Conservation (phyloP, 2,797 vertebrate species). For the Urocyon cinereoargenteus region DNA sequence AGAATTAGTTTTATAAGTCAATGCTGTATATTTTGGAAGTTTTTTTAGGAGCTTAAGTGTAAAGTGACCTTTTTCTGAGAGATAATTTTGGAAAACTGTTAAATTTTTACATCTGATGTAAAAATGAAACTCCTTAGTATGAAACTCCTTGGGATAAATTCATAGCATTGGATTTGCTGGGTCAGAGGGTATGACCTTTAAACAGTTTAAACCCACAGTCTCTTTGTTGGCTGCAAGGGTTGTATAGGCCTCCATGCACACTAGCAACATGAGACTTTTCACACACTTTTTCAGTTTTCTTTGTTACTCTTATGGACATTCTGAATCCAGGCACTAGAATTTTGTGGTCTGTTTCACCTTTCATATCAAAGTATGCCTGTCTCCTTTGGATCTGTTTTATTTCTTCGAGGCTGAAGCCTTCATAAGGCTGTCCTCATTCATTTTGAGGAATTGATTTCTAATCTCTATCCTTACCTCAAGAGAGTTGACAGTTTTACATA, state of each 20-base stretch:
- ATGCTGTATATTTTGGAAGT: neutral
- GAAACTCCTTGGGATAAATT: neutral
- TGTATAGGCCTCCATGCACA: neutral
- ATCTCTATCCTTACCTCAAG: neutral
- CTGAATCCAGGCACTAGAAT: neutral
- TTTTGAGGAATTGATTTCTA: conserved; percentile 20
- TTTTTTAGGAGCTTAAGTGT: neutral
- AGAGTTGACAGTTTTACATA: neutral
- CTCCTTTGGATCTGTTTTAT: conserved; percentile 46
- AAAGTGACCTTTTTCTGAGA: neutral
- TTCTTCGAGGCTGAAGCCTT: neutral
- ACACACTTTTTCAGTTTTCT: neutral
- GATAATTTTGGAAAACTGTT: neutral
- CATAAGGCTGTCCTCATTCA: neutral
- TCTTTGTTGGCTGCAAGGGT: neutral
- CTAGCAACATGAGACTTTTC: neutral
- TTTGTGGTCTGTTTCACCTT: conserved; percentile 39
- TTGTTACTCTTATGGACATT: neutral
- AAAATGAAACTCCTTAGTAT: neutral
- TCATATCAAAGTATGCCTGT: neutral
- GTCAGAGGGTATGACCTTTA: neutral
- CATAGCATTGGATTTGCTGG: neutral
- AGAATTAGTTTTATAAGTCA: neutral
- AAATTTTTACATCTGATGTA: neutral
- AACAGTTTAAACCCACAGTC: neutral